A percentile compares a stretch with the other conserved stretches of the same genome.
Evolutionary conservation across 2,797 vertebrate species (phyloP).

Genomic region (Paguma larvata): DNA sequence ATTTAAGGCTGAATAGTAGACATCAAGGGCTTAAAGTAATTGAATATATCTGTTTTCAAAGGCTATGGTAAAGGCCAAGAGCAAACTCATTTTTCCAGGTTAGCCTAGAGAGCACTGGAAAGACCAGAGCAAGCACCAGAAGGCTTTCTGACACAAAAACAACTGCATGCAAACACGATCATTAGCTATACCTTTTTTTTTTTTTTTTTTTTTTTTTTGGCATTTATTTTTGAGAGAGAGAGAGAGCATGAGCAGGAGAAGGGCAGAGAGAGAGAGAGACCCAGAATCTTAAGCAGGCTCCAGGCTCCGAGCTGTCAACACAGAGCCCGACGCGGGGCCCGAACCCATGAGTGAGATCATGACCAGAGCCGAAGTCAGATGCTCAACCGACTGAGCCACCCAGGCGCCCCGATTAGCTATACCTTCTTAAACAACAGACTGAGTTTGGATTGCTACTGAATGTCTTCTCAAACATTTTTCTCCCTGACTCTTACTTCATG

Average conservation of each 20-base stretch:
- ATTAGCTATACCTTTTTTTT: neutral
- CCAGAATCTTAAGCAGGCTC: too few species aligned
- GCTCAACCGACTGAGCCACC: too few species aligned
- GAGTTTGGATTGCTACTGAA: neutral
- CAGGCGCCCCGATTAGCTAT: neutral
- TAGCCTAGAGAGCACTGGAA: neutral
- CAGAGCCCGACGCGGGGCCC: too few species aligned
- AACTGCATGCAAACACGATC: neutral
- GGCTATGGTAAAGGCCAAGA: neutral
- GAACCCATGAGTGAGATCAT: too few species aligned
- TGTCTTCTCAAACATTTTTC: neutral
- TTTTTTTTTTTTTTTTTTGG: too few species aligned
- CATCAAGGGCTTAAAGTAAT: neutral
- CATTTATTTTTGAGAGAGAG: too few species aligned
- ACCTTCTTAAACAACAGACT: neutral
- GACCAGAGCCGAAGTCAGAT: too few species aligned
- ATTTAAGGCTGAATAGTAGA: neutral
- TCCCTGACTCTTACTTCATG: neutral
- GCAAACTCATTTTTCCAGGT: neutral
- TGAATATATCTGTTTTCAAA: constrained; percentile 1
- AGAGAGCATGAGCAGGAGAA: too few species aligned
- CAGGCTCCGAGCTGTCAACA: too few species aligned
- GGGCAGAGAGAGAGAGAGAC: too few species aligned
- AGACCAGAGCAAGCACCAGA: neutral
- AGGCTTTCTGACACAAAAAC: neutral